Base-by-base conservation (phyloP, 2,113 vertebrate genomes). In the Pollachius pollachius region DNA sequence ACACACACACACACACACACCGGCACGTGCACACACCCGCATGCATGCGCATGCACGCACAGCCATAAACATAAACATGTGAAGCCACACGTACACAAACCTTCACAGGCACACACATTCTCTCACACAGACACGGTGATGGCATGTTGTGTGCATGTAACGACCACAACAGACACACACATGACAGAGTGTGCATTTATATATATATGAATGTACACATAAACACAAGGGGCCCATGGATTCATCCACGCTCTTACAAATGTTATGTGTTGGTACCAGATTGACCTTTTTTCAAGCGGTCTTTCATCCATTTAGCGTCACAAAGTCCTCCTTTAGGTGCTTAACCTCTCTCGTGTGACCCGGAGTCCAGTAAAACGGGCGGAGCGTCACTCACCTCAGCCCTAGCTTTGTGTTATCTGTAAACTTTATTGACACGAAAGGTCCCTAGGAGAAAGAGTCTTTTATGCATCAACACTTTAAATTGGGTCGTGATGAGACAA, bases 391-490 rank as follows among this genome's bases (percentile, higher is more conserved):
- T 34, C 30, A 34, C 30, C 30, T 34, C 30, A 34, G 30, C 30
- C 30, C 30, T 34, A 4, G 30, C 30, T 34, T 34, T 34, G 30
- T 34, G 30, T 34, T 34, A 34, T 34, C 16, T 5, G 52, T 12
- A 80, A 86, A 77, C 71, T 82, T 82, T 81, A 65, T 68, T 70
- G 74, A 76, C 64, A 67, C 60, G 69, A 16, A 54, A 13, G 6
- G 8, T 65, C 30, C 6, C 30, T 34, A 7, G 30, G 30, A 34
- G 30, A 34, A 34, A 30, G 1, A 4, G 6, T 34, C 0, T 70
- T 75, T 82, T 86, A 81, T 83, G 69, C 80, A 75, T 76, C 60
- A 69, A 84, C 78, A 74, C 69, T 74, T 84, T 78, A 73, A 85
- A 84, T 72, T 81, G 70, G 71, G 80, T 69, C 12, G 67, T 64